Percentiles rank a stretch among this genome's conserved stretches.
Evolutionary conservation across 2,888 invertebrate species (phyloP).

Genomic region (Eurytoma adleriae): DNA sequence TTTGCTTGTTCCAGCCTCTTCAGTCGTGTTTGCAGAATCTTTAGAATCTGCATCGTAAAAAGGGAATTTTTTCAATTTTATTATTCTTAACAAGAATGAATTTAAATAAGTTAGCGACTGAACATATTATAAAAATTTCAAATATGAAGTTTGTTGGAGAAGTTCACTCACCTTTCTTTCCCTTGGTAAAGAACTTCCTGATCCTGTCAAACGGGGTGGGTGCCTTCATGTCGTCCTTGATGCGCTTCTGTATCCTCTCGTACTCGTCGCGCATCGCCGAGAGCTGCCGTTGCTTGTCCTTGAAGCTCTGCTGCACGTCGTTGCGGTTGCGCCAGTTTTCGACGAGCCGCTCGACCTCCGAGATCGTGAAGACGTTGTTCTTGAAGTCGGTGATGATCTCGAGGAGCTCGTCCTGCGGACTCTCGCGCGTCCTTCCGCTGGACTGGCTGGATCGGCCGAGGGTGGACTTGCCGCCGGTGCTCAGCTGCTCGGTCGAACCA

Average conservation of each 20-base stretch:
- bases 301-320: slow-evolving; percentile 90
- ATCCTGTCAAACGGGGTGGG: slow-evolving; percentile 89
- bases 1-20: slow-evolving; percentile 58
- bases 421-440: slow-evolving; percentile 33
- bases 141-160: background rate
- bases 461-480: slow-evolving; percentile 6
- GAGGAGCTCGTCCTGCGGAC: slow-evolving; percentile 85
- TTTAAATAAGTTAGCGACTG: slow-evolving; percentile 3
- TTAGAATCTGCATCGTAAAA: slow-evolving; percentile 63
- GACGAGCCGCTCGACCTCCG: slow-evolving; percentile 90
- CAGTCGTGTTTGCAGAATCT: slow-evolving; percentile 60
- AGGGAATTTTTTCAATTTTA: too few species aligned
- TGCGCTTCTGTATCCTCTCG: slow-evolving; percentile 87
- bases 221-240: slow-evolving; percentile 86
- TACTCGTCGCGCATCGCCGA: slow-evolving; percentile 89
- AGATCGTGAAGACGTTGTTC: slow-evolving; percentile 90
- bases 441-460: background rate
- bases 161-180: slow-evolving; percentile 76
- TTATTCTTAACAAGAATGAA: too few species aligned
- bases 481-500: slow-evolving; percentile 13
- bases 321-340: slow-evolving; percentile 92
- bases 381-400: slow-evolving; percentile 94
- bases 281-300: slow-evolving; percentile 90
- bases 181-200: slow-evolving; percentile 84
- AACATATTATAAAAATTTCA: background rate